Base-by-base conservation (phyloP, 2,797 vertebrate species). In the Selene dorsalis region DNA sequence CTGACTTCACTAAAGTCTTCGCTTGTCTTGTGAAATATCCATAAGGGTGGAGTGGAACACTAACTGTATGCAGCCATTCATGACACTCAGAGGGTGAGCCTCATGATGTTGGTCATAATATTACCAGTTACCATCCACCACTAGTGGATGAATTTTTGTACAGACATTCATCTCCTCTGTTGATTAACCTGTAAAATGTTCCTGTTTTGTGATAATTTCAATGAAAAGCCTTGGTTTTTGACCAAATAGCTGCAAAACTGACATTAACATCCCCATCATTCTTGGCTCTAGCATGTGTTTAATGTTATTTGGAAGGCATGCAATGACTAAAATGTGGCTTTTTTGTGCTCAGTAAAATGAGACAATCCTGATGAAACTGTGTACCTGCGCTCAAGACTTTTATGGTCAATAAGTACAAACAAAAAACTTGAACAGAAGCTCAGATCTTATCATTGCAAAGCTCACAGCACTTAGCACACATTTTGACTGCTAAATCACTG, bases 401-500 rank as follows among this genome's bases (percentile, higher is more conserved):
- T 47, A 59, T 16, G 26, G 22, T 35, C 11, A 58, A 30, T 9
- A 4, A 2, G 26, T 28, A 16, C 20, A 52, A 50, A 57, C 22
- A 43, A 69, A 53, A 18, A 18, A 20, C 32, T 10, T 3, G 52
- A 20, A 28, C 20, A 18, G 30, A 26, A 66, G 41, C 28, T 39
- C 6, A 35, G 55, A 62, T 14, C 47, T 47, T 35, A 43, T 58
- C 22, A 24, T 48, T 24, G 22, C 22, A 62, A 67, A 66, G 22
- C 65, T 67, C 32, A 58, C 22, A 28, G 14, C 30, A 20, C 24
- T 62, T 30, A 22, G 3, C 12, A 20, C 26, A 14, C 61, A 13
- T 62, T 67, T 58, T 67, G 55, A 60, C 47, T 53, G 63, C 38
- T 6, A 45, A 71, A 39, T 67, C 58, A 56, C 53, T 30, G n/a